phyloP scores from a whole-genome alignment of 2,797 vertebrate genomes.

The Galaxias olidus region DNA sequence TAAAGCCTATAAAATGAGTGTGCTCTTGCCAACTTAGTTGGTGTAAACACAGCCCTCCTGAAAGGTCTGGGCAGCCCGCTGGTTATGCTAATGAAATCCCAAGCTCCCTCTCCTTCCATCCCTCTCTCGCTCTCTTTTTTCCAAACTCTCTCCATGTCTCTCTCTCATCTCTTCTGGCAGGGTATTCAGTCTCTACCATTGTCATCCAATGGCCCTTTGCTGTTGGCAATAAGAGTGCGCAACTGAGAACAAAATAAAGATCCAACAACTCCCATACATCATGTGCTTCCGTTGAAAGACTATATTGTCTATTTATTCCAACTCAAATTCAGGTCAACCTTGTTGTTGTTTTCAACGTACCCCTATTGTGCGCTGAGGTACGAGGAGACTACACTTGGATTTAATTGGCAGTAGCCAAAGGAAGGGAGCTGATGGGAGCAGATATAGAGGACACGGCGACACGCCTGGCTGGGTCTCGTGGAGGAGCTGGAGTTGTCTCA shows the following conservation, averaged over 20 bases:
- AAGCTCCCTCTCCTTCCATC: conserved; percentile 47
- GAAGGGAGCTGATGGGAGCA: not conserved
- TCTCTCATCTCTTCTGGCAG: conserved; percentile 74
- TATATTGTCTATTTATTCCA: conserved; percentile 74
- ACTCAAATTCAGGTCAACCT: conserved; percentile 75
- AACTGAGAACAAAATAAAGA: conserved; percentile 71
- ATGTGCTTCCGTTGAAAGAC: conserved; percentile 47
- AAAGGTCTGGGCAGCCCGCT: conserved; percentile 92
- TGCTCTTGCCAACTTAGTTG: conserved; percentile 83
- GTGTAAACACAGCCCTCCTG: conserved; percentile 90
- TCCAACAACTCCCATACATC: not conserved
- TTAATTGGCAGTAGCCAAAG: too few relatives aligned
- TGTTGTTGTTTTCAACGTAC: conserved; percentile 21
- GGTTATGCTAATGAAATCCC: conserved; percentile 93
- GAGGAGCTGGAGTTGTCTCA: too few relatives aligned
- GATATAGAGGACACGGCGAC: conserved; percentile 23
- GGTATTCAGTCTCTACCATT: conserved; percentile 72
- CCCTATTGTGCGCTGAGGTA: too few relatives aligned
- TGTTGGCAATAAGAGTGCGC: conserved; percentile 72
- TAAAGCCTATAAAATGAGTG: conserved; percentile 89
- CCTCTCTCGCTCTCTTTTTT: conserved; percentile 14
- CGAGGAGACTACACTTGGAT: too few relatives aligned
- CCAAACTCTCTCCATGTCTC: conserved; percentile 56
- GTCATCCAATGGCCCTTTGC: conserved; percentile 69
- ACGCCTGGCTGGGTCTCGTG: too few relatives aligned